Percentiles rank a stretch among this genome's conserved stretches.
Conservation (phyloP, 2,888 invertebrate species). For the Cantharis rufa region DNA sequence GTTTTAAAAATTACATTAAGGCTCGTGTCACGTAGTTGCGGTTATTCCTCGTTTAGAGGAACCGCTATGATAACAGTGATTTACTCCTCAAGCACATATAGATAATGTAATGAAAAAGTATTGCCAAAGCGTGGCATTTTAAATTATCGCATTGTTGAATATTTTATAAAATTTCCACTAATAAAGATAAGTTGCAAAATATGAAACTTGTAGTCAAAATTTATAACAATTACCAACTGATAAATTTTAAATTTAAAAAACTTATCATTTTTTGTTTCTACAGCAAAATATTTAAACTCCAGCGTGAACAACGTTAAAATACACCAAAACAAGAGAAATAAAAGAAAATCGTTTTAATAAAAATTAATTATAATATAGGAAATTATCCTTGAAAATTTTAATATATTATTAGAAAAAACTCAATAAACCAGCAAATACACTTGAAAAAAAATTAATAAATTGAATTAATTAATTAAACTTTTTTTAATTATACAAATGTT, state of each 20-base stretch:
- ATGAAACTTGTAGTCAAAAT: not conserved
- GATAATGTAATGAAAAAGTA: slow-evolving; percentile 58
- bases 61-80: slow-evolving; percentile 54
- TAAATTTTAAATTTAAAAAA: not conserved
- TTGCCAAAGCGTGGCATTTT: slow-evolving; percentile 49
- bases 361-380: not conserved
- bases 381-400: too few species aligned
- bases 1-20: slow-evolving; percentile 52
- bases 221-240: not conserved
- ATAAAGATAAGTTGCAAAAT: slow-evolving; percentile 2
- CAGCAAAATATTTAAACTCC: not conserved
- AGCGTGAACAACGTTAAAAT: not conserved
- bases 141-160: slow-evolving; percentile 36
- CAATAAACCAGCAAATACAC: too few species aligned
- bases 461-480: too few species aligned
- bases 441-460: too few species aligned
- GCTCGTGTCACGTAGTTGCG: slow-evolving; percentile 53
- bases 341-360: too few species aligned
- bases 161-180: slow-evolving; percentile 4
- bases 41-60: slow-evolving; percentile 56
- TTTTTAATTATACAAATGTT: too few species aligned
- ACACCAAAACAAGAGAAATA: too few species aligned
- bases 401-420: too few species aligned
- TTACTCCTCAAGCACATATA: slow-evolving; percentile 55
- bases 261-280: not conserved